These are phyloP conservation scores for Cheilosia vulpina DNA, from an alignment of 2,888 invertebrate genomes.

Conservation along the genomic window DNA sequence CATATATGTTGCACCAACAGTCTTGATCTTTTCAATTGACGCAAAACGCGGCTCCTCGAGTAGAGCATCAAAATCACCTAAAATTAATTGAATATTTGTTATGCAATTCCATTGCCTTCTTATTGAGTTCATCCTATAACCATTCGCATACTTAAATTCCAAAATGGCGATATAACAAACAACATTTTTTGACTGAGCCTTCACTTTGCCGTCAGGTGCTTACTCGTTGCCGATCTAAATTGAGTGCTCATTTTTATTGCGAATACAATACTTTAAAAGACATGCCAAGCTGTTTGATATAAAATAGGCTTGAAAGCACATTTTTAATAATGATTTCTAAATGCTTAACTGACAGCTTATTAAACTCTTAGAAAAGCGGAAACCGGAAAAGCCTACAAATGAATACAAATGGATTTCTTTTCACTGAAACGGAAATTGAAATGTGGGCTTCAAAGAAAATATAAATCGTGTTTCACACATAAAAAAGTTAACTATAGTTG, in stretches of 20 bases:
- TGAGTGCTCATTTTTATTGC: too few relatives aligned
- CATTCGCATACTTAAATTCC: too few relatives aligned
- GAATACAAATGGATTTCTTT: not conserved
- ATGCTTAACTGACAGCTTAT: slow-evolving; percentile 2
- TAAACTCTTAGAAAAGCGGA: not conserved
- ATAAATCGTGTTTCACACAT: too few relatives aligned
- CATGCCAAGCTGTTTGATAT: not conserved
- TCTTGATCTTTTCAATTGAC: slow-evolving; percentile 97
- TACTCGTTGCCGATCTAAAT: too few relatives aligned
- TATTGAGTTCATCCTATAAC: too few relatives aligned
- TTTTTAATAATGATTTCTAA: too few relatives aligned
- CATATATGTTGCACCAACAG: slow-evolving; percentile 97
- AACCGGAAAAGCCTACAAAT: not conserved
- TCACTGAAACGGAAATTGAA: slow-evolving; percentile 27
- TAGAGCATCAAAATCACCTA: slow-evolving; percentile 92
- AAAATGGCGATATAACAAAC: too few relatives aligned
- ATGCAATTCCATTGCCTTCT: too few relatives aligned
- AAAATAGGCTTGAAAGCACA: not conserved
- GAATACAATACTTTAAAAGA: not conserved
- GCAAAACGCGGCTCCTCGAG: slow-evolving; percentile 93
- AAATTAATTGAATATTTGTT: not conserved
- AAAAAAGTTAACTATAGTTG: too few relatives aligned
- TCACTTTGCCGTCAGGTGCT: too few relatives aligned
- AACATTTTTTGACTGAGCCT: too few relatives aligned
- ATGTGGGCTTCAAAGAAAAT: not conserved